These are phyloP conservation scores for Crypturellus undulatus DNA, from an alignment of 2,113 vertebrate genomes.

Conservation along the genomic window DNA sequence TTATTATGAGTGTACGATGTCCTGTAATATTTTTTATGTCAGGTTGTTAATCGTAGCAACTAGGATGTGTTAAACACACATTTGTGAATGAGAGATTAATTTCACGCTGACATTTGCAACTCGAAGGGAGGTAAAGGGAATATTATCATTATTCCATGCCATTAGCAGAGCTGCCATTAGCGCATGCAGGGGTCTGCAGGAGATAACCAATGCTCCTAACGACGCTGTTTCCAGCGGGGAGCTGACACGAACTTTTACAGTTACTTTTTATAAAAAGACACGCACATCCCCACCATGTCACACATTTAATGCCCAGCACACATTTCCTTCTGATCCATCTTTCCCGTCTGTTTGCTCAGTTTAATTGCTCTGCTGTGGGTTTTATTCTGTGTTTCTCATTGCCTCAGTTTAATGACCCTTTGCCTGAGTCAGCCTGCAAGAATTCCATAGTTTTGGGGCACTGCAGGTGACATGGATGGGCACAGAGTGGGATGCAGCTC, in stretches of 20 bases:
- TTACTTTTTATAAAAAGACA: not conserved
- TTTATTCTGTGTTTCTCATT: slow-evolving; percentile 22
- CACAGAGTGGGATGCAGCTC: slow-evolving; percentile 23
- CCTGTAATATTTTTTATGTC: slow-evolving; percentile 34
- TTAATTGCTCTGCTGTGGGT: slow-evolving; percentile 26
- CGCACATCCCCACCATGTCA: not conserved
- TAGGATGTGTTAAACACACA: not conserved
- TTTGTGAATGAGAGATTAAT: not conserved
- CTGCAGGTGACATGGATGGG: slow-evolving; percentile 39
- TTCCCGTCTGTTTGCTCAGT: not conserved
- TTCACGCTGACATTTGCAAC: not conserved
- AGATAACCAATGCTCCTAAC: not conserved
- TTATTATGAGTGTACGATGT: slow-evolving; percentile 16
- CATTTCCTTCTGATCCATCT: slow-evolving; percentile 32
- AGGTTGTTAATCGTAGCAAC: slow-evolving; percentile 18
- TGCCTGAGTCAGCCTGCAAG: slow-evolving; percentile 61
- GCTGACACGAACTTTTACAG: not conserved
- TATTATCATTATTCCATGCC: fast-evolving
- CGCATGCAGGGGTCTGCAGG: not conserved
- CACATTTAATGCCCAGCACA: not conserved
- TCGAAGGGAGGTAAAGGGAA: not conserved
- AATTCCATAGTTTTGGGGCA: slow-evolving; percentile 51
- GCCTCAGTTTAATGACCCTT: slow-evolving; percentile 67
- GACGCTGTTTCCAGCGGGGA: not conserved
- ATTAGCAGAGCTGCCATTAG: not conserved